These are phyloP conservation scores for Mechanitis mazaeus DNA, from an alignment of 2,888 invertebrate species.

Conservation along the genomic window DNA sequence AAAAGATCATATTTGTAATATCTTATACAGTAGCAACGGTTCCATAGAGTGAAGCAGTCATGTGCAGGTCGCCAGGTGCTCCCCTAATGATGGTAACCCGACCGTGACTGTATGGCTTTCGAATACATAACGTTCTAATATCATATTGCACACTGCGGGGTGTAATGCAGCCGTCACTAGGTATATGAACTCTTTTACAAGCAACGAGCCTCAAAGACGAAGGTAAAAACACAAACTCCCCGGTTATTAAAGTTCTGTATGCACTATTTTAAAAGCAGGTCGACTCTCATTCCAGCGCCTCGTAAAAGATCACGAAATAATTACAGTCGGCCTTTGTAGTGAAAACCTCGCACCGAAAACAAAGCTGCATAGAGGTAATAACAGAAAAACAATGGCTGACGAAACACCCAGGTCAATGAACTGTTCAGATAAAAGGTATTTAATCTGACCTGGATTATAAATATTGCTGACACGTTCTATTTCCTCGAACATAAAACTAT, in stretches of 20 bases:
- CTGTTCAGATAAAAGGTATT: constrained; percentile 30
- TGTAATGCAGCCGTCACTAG: no score
- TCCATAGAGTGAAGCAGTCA: constrained; percentile 36
- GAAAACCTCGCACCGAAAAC: constrained; percentile 25
- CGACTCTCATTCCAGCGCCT: constrained; percentile 19
- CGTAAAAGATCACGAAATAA: constrained; percentile 21
- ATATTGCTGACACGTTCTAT: constrained; percentile 10
- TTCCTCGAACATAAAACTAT: constrained; percentile 3
- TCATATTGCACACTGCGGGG: constrained; percentile 5
- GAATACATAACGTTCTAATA: constrained; percentile 35
- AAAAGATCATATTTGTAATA: no score
- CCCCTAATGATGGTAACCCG: constrained; percentile 43
- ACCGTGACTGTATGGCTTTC: constrained; percentile 58
- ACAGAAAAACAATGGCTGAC: constrained; percentile 53
- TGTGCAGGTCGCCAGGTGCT: constrained; percentile 44
- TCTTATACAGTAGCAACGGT: background rate
- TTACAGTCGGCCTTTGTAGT: constrained; percentile 21
- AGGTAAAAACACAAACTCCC: constrained; percentile 1
- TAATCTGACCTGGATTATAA: constrained; percentile 15
- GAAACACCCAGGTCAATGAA: constrained; percentile 54
- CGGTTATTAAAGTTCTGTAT: background rate
- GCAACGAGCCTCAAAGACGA: background rate
- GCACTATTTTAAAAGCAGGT: constrained; percentile 3
- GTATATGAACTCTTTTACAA: no score
- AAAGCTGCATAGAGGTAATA: constrained; percentile 36